Percentiles rank a stretch among this genome's conserved stretches.
phyloP scores from a whole-genome alignment of 2,888 invertebrate species.

The Apantesis nais region DNA sequence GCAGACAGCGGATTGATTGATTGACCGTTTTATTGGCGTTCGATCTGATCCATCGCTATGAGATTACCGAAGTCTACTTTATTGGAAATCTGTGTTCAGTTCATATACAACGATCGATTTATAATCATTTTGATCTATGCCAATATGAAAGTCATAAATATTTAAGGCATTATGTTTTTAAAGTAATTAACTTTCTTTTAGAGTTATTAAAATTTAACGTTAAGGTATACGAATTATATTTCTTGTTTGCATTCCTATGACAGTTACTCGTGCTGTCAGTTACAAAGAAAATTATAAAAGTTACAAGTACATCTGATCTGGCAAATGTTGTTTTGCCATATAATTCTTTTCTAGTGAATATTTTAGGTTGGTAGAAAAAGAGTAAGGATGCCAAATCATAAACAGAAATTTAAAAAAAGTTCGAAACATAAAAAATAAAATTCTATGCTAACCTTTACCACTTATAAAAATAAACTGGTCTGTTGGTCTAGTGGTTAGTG shows the following conservation, averaged over 20 bases:
- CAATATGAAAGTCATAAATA: slow-evolving; percentile 10
- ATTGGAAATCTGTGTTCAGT: slow-evolving; percentile 41
- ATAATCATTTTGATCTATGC: slow-evolving; percentile 20
- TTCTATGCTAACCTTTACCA: no score
- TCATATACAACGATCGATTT: slow-evolving; percentile 37
- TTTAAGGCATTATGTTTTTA: neutral
- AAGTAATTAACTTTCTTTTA: neutral
- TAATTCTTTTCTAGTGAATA: no score
- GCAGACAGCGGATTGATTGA: slow-evolving; percentile 57
- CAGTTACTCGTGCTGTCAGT: no score
- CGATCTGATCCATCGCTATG: slow-evolving; percentile 42
- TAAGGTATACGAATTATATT: neutral
- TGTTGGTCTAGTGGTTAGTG: no score
- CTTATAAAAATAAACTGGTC: no score
- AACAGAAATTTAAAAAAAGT: no score
- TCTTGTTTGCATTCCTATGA: neutral
- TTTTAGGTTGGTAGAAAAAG: no score
- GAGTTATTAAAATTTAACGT: neutral
- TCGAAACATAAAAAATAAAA: no score
- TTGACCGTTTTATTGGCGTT: slow-evolving; percentile 56
- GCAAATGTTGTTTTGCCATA: no score
- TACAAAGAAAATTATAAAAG: neutral
- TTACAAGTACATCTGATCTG: no score
- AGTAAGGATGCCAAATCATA: no score
- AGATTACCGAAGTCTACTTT: slow-evolving; percentile 47